Percentiles rank a stretch among this genome's conserved stretches.
phyloP scores from a whole-genome alignment of 2,113 vertebrate species.

The Macrotis lagotis region DNA sequence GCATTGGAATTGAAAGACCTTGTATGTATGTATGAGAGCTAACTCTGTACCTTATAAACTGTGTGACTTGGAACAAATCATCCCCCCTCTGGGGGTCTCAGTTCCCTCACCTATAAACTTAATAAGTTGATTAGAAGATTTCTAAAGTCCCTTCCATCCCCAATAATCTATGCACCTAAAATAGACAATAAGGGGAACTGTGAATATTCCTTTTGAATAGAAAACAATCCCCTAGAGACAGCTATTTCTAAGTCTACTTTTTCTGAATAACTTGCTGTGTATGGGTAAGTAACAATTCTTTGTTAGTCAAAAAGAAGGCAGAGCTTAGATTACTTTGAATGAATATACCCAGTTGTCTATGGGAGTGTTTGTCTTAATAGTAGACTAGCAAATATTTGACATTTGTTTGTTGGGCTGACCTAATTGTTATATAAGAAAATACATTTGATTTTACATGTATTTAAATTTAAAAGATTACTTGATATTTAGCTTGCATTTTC shows the following conservation, averaged over 20 bases:
- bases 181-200: neutral
- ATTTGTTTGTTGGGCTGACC: neutral
- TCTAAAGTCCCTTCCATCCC: neutral
- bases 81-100: neutral
- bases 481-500: constrained; percentile 34
- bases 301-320: neutral
- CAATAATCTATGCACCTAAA: neutral
- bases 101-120: neutral
- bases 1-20: neutral
- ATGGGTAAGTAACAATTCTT: neutral
- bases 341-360: neutral
- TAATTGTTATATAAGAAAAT: constrained; percentile 9
- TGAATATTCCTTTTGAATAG: constrained; percentile 8
- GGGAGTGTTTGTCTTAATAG: neutral
- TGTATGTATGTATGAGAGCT: neutral
- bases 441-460: constrained; percentile 18
- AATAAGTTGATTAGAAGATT: neutral
- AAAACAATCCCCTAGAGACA: neutral
- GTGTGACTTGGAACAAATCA: neutral
- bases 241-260: neutral
- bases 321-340: neutral
- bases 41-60: neutral
- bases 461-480: constrained; percentile 26
- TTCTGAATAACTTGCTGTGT: neutral
- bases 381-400: neutral